These are phyloP conservation scores for Megalops cyprinoides DNA, from an alignment of 2,797 vertebrate genomes.

Conservation along the genomic window DNA sequence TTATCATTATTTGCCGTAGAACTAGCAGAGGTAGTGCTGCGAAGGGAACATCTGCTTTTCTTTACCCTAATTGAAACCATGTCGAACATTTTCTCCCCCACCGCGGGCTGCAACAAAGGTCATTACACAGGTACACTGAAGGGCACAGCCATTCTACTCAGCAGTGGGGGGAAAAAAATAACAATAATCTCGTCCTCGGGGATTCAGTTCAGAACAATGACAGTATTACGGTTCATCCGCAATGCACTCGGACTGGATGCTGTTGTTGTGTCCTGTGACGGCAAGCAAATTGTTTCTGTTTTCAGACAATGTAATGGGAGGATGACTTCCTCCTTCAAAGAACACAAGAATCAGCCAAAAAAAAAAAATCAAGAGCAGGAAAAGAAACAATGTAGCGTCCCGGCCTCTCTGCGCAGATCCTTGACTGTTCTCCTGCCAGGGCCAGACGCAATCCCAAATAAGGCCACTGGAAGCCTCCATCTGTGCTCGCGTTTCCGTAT, in stretches of 20 bases:
- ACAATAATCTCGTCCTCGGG: slow-evolving; percentile 56
- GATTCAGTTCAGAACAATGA: slow-evolving; percentile 58
- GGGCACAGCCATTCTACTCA: slow-evolving; percentile 49
- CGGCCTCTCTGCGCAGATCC: slow-evolving; percentile 28
- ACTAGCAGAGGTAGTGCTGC: not conserved
- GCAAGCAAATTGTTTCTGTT: slow-evolving; percentile 62
- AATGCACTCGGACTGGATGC: slow-evolving; percentile 31
- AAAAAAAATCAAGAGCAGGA: slow-evolving; percentile 31
- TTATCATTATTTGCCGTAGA: not conserved
- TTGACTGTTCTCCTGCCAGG: slow-evolving; percentile 54
- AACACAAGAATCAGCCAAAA: slow-evolving; percentile 46
- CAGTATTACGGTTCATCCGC: slow-evolving; percentile 38
- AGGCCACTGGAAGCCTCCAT: slow-evolving; percentile 66
- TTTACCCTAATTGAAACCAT: not conserved
- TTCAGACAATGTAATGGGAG: slow-evolving; percentile 49
- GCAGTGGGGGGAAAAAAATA: slow-evolving; percentile 33
- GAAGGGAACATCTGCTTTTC: slow-evolving; percentile 7
- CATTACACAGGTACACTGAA: slow-evolving; percentile 40
- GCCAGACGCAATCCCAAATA: slow-evolving; percentile 65
- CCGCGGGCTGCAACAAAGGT: not conserved
- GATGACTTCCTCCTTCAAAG: slow-evolving; percentile 51
- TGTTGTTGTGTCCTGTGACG: slow-evolving; percentile 60
- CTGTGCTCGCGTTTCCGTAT: slow-evolving; percentile 71
- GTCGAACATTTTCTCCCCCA: not conserved
- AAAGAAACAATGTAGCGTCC: slow-evolving; percentile 42